Evolutionary conservation across 2,888 invertebrate species (phyloP).

Genomic region (Sepioteuthis lessoniana): DNA sequence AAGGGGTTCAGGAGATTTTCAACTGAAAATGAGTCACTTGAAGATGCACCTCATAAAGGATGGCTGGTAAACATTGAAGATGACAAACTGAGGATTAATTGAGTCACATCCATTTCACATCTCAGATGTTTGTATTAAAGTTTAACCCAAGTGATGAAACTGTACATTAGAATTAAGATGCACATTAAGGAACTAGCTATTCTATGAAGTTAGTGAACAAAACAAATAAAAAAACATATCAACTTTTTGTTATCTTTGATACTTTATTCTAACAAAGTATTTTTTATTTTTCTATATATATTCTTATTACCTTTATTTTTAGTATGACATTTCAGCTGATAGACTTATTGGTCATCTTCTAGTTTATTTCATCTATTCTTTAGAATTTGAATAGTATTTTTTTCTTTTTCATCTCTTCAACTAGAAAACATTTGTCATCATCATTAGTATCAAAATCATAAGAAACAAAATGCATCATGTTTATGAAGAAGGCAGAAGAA

Average conservation of each 20-base stretch:
- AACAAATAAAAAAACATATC: not conserved
- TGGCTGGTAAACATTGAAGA: not conserved
- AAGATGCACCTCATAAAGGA: not conserved
- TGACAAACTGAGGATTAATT: not conserved
- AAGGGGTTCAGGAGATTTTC: too few species aligned
- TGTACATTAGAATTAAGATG: not conserved
- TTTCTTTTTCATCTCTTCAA: not conserved
- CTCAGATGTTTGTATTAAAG: not conserved
- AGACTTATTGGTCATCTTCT: not conserved
- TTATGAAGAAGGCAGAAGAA: not conserved
- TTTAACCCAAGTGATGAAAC: not conserved
- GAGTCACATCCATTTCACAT: not conserved
- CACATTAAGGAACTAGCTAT: not conserved
- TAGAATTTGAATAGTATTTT: not conserved
- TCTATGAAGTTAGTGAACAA: not conserved
- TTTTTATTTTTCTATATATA: not conserved
- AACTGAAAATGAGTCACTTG: not conserved
- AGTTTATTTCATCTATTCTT: not conserved
- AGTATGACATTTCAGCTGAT: not conserved
- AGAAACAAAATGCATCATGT: not conserved
- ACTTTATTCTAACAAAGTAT: not conserved
- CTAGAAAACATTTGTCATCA: not conserved
- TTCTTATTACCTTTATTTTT: not conserved
- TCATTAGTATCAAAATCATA: not conserved
- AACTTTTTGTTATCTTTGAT: not conserved